phyloP scores from a whole-genome alignment of 1,140 invertebrate genomes.

The Penaeus indicus region DNA sequence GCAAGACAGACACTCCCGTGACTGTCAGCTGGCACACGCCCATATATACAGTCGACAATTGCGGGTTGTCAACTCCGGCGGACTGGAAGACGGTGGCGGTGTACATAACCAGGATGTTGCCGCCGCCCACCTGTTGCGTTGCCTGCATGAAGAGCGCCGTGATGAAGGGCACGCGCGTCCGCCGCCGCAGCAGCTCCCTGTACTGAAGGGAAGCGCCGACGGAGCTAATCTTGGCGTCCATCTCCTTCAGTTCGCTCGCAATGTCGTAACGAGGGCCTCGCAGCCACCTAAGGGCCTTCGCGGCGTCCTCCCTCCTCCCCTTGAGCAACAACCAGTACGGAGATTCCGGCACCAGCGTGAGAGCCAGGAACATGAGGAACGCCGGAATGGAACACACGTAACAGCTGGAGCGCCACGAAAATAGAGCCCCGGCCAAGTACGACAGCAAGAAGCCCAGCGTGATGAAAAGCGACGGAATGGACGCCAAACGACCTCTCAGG shows the following conservation, averaged over 20 bases:
- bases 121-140: constrained; percentile 48
- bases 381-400: constrained; percentile 32
- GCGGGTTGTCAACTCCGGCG: constrained; percentile 29
- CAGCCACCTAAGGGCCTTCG: constrained; percentile 33
- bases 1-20: constrained; percentile 37
- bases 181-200: constrained; percentile 41
- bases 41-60: constrained; percentile 46
- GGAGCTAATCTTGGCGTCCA: constrained; percentile 40
- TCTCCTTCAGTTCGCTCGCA: constrained; percentile 21
- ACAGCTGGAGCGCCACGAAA: constrained; percentile 47
- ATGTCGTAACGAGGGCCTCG: constrained; percentile 49
- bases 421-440: constrained; percentile 37
- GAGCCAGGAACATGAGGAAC: not conserved
- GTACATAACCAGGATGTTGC: constrained; percentile 60
- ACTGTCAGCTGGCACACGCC: constrained; percentile 47
- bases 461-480: constrained; percentile 37
- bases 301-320: constrained; percentile 19
- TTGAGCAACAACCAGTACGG: constrained; percentile 61
- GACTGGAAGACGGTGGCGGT: constrained; percentile 42
- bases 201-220: constrained; percentile 39
- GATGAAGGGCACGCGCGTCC: constrained; percentile 49
- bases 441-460: constrained; percentile 44
- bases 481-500: constrained; percentile 35
- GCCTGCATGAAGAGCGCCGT: constrained; percentile 51
- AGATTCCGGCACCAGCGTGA: constrained; percentile 49